phyloP scores from a whole-genome alignment of 1,140 invertebrate genomes.

The Tenebrio molitor region DNA sequence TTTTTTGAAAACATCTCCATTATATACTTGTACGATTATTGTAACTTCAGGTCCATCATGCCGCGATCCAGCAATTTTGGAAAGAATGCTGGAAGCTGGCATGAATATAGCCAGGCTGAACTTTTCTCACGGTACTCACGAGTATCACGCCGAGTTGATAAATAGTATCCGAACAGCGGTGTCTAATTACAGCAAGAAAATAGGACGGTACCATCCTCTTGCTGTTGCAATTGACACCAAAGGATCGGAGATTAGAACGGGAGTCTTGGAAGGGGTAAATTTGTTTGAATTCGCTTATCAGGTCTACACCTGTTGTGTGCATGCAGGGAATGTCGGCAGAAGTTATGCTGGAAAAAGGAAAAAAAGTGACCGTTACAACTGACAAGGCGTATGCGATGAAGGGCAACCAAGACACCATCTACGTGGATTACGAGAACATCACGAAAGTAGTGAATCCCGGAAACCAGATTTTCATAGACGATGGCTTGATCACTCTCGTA shows the following conservation, averaged over 20 bases:
- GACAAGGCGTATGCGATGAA: slow-evolving; percentile 79
- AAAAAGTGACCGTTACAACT: slow-evolving; percentile 79
- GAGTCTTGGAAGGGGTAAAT: slow-evolving; percentile 73
- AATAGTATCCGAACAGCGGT: slow-evolving; percentile 76
- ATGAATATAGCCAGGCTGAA: slow-evolving; percentile 82
- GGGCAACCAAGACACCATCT: slow-evolving; percentile 78
- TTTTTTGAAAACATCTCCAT: too few species aligned
- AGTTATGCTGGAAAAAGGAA: slow-evolving; percentile 72
- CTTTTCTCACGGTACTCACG: slow-evolving; percentile 84
- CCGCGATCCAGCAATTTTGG: slow-evolving; percentile 23
- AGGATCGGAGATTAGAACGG: slow-evolving; percentile 87
- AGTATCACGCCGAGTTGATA: slow-evolving; percentile 79
- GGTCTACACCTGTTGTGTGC: slow-evolving; percentile 28
- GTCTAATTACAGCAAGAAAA: slow-evolving; percentile 70
- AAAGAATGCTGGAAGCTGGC: slow-evolving; percentile 80
- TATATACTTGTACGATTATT: background rate
- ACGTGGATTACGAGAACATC: slow-evolving; percentile 86
- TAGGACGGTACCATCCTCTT: slow-evolving; percentile 74
- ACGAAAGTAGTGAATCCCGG: slow-evolving; percentile 79
- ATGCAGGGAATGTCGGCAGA: slow-evolving; percentile 16
- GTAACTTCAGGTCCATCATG: slow-evolving; percentile 24
- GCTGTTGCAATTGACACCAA: slow-evolving; percentile 83
- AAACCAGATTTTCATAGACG: slow-evolving; percentile 79
- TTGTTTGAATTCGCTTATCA: background rate
- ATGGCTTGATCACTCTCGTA: slow-evolving; percentile 74